Evolutionary conservation across 2,113 vertebrate genomes (phyloP).

Genomic region (Thamnaconus septentrionalis): DNA sequence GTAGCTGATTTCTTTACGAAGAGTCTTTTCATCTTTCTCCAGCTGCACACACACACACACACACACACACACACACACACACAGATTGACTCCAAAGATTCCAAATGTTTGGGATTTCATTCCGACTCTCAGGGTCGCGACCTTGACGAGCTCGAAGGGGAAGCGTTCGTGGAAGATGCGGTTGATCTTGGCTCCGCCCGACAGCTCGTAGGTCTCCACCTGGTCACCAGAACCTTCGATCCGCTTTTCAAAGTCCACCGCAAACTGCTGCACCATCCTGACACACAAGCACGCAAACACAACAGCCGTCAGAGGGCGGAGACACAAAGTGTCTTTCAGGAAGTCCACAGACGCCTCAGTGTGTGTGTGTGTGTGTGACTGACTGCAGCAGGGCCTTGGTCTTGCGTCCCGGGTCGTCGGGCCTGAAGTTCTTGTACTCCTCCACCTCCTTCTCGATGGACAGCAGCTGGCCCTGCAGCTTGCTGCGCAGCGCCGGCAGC

Average conservation of each 20-base stretch:
- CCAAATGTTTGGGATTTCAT: no score
- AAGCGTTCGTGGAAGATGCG: conserved; percentile 95
- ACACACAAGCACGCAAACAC: conserved; percentile 31
- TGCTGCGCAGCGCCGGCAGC: conserved; percentile 88
- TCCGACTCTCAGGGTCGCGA: conserved; percentile 29
- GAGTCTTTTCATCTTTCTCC: conserved; percentile 83
- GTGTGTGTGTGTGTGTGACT: conserved; percentile 47
- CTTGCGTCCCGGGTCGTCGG: conserved; percentile 92
- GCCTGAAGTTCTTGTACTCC: conserved; percentile 93
- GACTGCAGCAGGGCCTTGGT: conserved; percentile 97
- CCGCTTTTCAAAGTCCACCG: conserved; percentile 95
- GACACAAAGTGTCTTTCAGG: no score
- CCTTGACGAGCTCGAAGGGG: conserved; percentile 96
- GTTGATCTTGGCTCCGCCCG: conserved; percentile 92
- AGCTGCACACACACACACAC: conserved; percentile 43
- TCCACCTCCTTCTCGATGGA: conserved; percentile 98
- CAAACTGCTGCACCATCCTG: conserved; percentile 98
- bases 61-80: conserved; percentile 16
- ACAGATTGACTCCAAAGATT: neutral
- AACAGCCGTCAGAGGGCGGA: neutral
- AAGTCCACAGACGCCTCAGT: neutral
- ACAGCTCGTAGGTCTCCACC: conserved; percentile 94
- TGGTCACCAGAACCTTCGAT: conserved; percentile 96
- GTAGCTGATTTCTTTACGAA: conserved; percentile 91
- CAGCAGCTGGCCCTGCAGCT: conserved; percentile 93